Percentiles rank a stretch among this genome's conserved stretches.
Evolutionary conservation across 2,797 vertebrate genomes (phyloP).

Genomic region (Threskiornis aethiopicus): DNA sequence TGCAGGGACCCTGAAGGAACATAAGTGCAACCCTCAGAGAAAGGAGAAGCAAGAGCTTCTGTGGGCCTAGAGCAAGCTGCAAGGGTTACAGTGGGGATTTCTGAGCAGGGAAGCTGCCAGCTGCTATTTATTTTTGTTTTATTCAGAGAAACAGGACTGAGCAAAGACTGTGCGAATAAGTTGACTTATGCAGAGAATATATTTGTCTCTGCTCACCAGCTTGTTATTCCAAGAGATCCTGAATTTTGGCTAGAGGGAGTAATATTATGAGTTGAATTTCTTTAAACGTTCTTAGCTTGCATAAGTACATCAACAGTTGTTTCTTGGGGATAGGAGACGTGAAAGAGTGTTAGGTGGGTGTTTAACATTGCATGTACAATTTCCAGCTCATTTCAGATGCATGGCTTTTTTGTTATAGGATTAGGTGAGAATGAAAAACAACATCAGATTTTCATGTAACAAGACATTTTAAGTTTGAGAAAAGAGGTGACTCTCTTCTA

Average conservation of each 20-base stretch:
- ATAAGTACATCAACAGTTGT: not conserved
- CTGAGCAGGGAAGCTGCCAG: not conserved
- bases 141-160: not conserved
- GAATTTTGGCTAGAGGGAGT: not conserved
- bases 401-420: not conserved
- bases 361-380: not conserved
- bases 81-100: not conserved
- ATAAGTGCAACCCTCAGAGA: not conserved
- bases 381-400: not conserved
- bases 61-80: not conserved
- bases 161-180: not conserved
- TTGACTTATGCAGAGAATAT: not conserved
- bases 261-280: not conserved
- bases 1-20: not conserved
- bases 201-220: not conserved
- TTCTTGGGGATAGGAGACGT: not conserved
- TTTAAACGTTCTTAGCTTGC: not conserved
- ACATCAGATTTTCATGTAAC: not conserved
- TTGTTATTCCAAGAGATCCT: not conserved
- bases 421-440: slow-evolving; percentile 26
- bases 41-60: not conserved
- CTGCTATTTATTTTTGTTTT: not conserved
- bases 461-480: not conserved
- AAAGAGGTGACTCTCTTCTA: not conserved
- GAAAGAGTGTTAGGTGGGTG: not conserved